Evolutionary conservation across 2,113 vertebrate species (phyloP).

Genomic region (Triplophysa rosa): DNA sequence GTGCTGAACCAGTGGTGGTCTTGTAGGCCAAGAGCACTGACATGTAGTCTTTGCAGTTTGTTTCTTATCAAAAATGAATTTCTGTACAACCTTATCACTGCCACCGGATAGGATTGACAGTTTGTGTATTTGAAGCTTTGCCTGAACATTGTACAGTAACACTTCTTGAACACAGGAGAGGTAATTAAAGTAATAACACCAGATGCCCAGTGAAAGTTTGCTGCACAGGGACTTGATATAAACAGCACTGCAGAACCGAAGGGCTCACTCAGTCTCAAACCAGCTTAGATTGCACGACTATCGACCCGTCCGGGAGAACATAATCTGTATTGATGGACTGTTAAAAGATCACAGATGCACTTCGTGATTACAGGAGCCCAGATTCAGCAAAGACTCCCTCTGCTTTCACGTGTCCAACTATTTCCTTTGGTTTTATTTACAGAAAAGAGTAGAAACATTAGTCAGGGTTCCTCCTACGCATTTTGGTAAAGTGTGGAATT

Average conservation of each 20-base stretch:
- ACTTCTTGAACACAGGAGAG: slow-evolving; percentile 18
- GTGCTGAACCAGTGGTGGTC: no score
- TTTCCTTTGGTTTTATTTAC: slow-evolving; percentile 27
- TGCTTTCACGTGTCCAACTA: background rate
- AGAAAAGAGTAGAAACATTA: background rate
- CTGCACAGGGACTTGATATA: slow-evolving; percentile 47
- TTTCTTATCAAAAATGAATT: background rate
- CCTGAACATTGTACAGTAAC: background rate
- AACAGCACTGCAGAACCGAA: slow-evolving; percentile 62
- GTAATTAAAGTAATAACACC: slow-evolving; percentile 25
- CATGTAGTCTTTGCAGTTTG: background rate
- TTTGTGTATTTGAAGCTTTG: background rate
- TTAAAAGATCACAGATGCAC: slow-evolving; percentile 50
- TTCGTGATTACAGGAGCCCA: slow-evolving; percentile 38
- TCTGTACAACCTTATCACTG: background rate
- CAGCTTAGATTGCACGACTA: slow-evolving; percentile 68
- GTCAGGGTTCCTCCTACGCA: no score
- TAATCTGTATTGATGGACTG: slow-evolving; percentile 66
- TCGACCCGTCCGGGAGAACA: slow-evolving; percentile 59
- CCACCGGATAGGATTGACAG: background rate
- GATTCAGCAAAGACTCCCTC: background rate
- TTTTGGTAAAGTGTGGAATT: no score
- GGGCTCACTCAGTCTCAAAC: slow-evolving; percentile 65
- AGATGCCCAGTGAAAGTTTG: slow-evolving; percentile 9
- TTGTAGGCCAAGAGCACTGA: no score